Conservation (phyloP, 2,888 invertebrate species). For the Parascotia fuliginaria region DNA sequence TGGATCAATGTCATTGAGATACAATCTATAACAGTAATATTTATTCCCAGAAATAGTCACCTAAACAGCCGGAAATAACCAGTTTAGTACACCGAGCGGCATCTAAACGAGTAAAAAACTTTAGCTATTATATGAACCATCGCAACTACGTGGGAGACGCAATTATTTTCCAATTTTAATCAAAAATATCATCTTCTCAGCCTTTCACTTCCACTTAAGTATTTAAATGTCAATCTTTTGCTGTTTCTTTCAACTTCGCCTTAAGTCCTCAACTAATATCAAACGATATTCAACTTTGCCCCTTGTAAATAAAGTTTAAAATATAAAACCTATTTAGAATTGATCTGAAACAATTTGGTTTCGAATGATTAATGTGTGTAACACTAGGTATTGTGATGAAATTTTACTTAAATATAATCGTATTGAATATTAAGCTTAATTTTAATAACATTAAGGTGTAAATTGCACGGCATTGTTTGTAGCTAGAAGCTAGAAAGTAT, state of each 20-base stretch:
- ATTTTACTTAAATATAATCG: constrained; percentile 38
- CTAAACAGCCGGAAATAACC: constrained; percentile 67
- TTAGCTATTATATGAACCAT: constrained; percentile 67
- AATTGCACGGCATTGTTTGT: constrained; percentile 33
- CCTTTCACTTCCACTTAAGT: constrained; percentile 84
- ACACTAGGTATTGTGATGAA: constrained; percentile 60
- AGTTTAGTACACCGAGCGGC: constrained; percentile 63
- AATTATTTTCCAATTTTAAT: constrained; percentile 86
- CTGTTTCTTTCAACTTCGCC: constrained; percentile 58
- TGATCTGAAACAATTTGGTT: constrained; percentile 78
- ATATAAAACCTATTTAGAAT: constrained; percentile 27
- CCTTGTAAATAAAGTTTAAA: constrained; percentile 40
- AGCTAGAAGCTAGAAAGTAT: constrained; percentile 67
- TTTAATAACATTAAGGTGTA: constrained; percentile 10
- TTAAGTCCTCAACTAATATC: constrained; percentile 48
- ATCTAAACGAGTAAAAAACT: constrained; percentile 68
- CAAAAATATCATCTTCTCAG: constrained; percentile 81
- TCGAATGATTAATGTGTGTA: constrained; percentile 81
- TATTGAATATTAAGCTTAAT: constrained; percentile 44
- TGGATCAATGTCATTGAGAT: constrained; percentile 19
- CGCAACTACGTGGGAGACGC: constrained; percentile 79
- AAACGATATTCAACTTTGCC: constrained; percentile 45
- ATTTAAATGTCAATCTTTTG: constrained; percentile 85
- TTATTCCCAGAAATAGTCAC: constrained; percentile 33
- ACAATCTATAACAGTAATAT: constrained; percentile 35